Evolutionary conservation across 2,888 invertebrate genomes (phyloP).

Genomic region (Meloe dianella): DNA sequence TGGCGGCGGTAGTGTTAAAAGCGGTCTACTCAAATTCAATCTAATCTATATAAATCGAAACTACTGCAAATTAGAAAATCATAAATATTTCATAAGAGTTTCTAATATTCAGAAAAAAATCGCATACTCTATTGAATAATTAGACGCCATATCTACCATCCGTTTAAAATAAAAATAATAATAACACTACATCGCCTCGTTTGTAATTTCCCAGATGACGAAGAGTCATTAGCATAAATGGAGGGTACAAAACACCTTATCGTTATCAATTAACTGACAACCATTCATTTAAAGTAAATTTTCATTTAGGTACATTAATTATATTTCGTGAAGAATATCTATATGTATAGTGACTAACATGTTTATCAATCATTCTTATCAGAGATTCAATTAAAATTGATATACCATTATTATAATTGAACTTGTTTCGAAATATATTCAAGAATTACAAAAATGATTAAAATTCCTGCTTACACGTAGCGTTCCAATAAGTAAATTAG

Average conservation of each 20-base stretch:
- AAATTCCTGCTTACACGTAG: too few relatives aligned
- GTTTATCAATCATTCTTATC: constrained; percentile 6
- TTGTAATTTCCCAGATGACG: neutral
- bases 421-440: neutral
- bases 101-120: neutral
- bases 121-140: neutral
- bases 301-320: constrained; percentile 1
- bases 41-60: too few relatives aligned
- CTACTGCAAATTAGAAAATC: too few relatives aligned
- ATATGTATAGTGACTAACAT: neutral
- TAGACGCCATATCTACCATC: neutral
- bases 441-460: too few relatives aligned
- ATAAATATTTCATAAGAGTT: neutral
- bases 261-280: constrained; percentile 12
- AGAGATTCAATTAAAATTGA: constrained; percentile 11
- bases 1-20: neutral
- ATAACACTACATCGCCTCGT: neutral
- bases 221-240: constrained; percentile 5
- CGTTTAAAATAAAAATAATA: neutral
- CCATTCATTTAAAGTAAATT: neutral
- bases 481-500: too few relatives aligned
- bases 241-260: constrained; percentile 6
- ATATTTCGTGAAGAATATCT: neutral
- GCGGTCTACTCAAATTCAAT: neutral
- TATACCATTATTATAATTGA: constrained; percentile 15